Base-by-base conservation (phyloP, 2,888 invertebrate genomes). In the Caenorhabditis sp. region DNA sequence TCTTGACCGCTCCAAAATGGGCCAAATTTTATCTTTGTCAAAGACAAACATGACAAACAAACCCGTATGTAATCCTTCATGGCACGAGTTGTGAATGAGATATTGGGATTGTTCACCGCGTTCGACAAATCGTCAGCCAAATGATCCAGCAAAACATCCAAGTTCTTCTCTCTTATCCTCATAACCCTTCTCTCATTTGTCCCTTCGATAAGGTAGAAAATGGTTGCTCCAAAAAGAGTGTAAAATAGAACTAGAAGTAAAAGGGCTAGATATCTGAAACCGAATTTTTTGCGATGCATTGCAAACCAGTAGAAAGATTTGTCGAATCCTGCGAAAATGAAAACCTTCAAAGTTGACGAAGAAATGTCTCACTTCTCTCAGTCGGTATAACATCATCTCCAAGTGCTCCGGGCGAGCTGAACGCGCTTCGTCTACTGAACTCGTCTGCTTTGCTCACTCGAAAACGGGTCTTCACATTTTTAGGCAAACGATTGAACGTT, bases 261-360 rank as follows among this genome's bases (percentile, higher is more conserved):
- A 26, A 81, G 63, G 17, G 62, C 63, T 24, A 81, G 62, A 51
- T 81, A 79, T 0, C 81, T 78, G 26, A 81, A 69, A 10, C 79
- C 79, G 31, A 79, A 61, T 58, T 73, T 69, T 21, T 76, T 76
- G 5, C 76, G 69, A 60, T 77, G 73, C 27, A 73, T 69, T 0
- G 79, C 76, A 23, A 81, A 71, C 71, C 76, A 81, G 62, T 81
- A 81, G 65, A 81, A 72, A 1, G 79, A 79, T 14, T 69, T 69
- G n/a, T 75, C 73, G 36, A 81, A 81, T 67, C 68, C 75, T 74
- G n/a, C 4, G 36, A 58, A n/a, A 19, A 12, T 23, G 6, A 12
- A 23, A 24, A 62, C 23, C 19, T 31, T 23, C 37, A 55, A 26
- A 26, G 21, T 24, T 27, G 23, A 5, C n/a, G n/a, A n/a, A n/a